Percentiles rank a stretch among this genome's conserved stretches.
Conservation (phyloP, 2,888 invertebrate genomes). For the Chymomyza caudatula region DNA sequence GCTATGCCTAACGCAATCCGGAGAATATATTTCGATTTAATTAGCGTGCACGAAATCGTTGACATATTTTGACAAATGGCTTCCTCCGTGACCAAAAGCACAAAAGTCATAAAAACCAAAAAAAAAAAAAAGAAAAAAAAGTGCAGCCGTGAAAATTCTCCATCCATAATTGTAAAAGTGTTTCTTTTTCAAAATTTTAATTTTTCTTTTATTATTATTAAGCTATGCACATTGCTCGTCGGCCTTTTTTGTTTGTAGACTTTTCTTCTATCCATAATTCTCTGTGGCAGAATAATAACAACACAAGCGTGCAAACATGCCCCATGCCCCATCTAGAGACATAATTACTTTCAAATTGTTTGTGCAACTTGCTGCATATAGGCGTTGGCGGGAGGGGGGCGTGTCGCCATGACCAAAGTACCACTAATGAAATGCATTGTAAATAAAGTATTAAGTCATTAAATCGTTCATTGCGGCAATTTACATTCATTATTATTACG, state of each 20-base stretch:
- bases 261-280: slow-evolving; percentile 1
- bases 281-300: slow-evolving; percentile 12
- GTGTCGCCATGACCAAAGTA: slow-evolving; percentile 11
- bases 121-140: not conserved
- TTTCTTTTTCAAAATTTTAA: not conserved
- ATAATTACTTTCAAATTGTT: slow-evolving; percentile 58
- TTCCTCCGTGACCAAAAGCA: slow-evolving; percentile 49
- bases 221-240: slow-evolving; percentile 42
- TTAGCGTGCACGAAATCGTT: slow-evolving; percentile 49
- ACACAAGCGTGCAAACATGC: not conserved
- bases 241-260: slow-evolving; percentile 43
- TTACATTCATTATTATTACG: slow-evolving; percentile 71
- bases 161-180: slow-evolving; percentile 1
- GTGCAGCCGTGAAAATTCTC: slow-evolving; percentile 6
- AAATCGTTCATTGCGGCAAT: slow-evolving; percentile 73
- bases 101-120: not conserved
- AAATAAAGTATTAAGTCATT: slow-evolving; percentile 73
- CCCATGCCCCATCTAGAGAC: slow-evolving; percentile 15
- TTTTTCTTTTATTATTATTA: slow-evolving; percentile 38
- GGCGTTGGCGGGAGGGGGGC: slow-evolving; percentile 14
- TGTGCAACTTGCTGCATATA: slow-evolving; percentile 36
- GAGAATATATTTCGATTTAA: slow-evolving; percentile 52
- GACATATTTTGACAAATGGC: slow-evolving; percentile 58
- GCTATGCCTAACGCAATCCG: not conserved
- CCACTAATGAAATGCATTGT: slow-evolving; percentile 50